Conservation (phyloP, 23 tunicate species). For the Halocynthia aurantium region DNA sequence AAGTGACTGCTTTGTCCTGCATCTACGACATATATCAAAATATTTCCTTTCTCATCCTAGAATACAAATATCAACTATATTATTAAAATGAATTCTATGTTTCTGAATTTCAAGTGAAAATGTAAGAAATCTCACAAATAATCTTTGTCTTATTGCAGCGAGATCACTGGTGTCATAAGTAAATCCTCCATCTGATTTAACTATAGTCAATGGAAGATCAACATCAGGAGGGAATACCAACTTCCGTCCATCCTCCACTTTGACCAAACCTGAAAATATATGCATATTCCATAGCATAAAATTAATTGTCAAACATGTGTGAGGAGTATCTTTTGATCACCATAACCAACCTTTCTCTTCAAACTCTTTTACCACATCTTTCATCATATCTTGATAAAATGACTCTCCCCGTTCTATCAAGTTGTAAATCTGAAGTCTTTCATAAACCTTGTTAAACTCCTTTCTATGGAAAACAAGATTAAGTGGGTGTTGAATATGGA, state of each 20-base stretch:
- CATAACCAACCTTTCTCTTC: conserved; percentile 35
- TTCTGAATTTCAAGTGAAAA: not conserved
- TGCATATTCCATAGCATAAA: not conserved
- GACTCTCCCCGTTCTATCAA: conserved; percentile 88
- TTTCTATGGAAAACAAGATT: conserved; percentile 16
- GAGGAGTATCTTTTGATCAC: too few relatives aligned
- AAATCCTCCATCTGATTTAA: conserved; percentile 93
- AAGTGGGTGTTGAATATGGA: not conserved
- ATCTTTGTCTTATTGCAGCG: conserved; percentile 78
- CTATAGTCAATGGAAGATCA: conserved; percentile 63
- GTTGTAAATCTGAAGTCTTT: conserved; percentile 45
- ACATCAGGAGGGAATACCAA: conserved; percentile 66
- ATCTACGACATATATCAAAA: conserved; percentile 78
- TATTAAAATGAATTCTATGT: too few relatives aligned
- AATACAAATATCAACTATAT: not conserved
- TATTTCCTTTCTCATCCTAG: conserved; percentile 87
- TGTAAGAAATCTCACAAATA: conserved; percentile 29
- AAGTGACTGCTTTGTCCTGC: conserved; percentile 82
- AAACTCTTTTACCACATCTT: conserved; percentile 37
- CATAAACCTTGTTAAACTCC: conserved; percentile 77
- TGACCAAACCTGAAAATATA: conserved; percentile 33
- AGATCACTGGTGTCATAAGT: conserved; percentile 97
- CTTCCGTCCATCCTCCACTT: conserved; percentile 76
- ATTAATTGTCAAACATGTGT: not conserved
- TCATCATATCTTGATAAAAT: conserved; percentile 82